Percentiles rank a stretch among this genome's conserved stretches.
Evolutionary conservation across 2,797 vertebrate genomes (phyloP).

Genomic region (Anguilla megastoma): DNA sequence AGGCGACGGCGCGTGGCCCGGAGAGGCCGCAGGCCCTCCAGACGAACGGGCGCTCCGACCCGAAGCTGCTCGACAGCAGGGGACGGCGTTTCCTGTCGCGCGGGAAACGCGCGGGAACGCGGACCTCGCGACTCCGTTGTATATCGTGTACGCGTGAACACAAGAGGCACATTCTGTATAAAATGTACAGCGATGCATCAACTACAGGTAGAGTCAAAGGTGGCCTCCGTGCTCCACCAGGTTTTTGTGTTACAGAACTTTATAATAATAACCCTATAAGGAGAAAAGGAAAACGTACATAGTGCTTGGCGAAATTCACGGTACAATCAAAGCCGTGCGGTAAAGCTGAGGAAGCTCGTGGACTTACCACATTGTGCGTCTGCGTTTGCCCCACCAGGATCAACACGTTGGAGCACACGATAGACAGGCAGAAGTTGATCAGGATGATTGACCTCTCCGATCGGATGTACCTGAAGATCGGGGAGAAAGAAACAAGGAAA

Average conservation of each 20-base stretch:
- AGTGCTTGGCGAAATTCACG: neutral
- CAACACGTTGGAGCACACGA: slow-evolving; percentile 98
- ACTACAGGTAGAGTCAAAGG: neutral
- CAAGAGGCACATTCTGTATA: neutral
- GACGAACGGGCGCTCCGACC: neutral
- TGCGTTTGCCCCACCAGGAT: slow-evolving; percentile 98
- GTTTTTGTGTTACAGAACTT: neutral
- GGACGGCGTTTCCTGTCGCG: neutral
- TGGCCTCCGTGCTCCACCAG: neutral
- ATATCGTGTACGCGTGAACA: neutral
- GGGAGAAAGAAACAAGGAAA: slow-evolving; percentile 3
- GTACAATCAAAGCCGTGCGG: neutral
- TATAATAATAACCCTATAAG: neutral
- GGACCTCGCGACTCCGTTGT: neutral
- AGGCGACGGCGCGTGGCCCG: neutral
- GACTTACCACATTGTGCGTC: slow-evolving; percentile 93
- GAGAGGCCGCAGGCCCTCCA: neutral
- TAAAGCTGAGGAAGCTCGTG: neutral
- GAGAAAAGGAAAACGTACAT: slow-evolving; percentile 15
- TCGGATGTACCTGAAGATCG: slow-evolving; percentile 86
- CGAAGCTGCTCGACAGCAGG: neutral
- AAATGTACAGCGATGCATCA: neutral
- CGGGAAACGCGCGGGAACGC: neutral
- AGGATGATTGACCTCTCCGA: slow-evolving; percentile 98
- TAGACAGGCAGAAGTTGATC: slow-evolving; percentile 99